Base-by-base conservation (phyloP, 2,888 invertebrate species). In the Latrodectus elegans region DNA sequence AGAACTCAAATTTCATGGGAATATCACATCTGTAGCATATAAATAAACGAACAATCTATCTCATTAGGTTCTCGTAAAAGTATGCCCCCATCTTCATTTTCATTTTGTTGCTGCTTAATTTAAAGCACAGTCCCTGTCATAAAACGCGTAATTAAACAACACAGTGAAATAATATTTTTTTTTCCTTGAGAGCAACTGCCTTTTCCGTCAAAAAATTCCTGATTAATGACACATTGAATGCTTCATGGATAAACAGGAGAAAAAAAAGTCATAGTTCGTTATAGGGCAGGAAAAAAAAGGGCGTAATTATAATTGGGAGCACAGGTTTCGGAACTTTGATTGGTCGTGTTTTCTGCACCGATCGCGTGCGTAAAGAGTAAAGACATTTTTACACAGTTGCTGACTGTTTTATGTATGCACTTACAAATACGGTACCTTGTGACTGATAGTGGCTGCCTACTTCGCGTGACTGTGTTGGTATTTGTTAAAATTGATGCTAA, bases 151-250 rank as follows among this genome's bases (percentile, higher is more conserved):
- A 85, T 85, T 85, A 85, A 85, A 85, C 79, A 79, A 14, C 78
- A 64, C 55, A 68, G 67, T 74, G 85, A n/a, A 15, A 74, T 26
- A 85, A 52, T 9, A 11, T 55, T 14, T 10, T 70, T 85, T 84
- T 84, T 84, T 78, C 65, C 75, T 75, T 55, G 74, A 79, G 75
- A 74, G 55, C 74, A 85, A 75, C 60, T 12, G 60, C 60, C 60
- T 85, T 85, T 84, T 79, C 79, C 51, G 68, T 75, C 85, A 52
- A 85, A 85, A 85, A 85, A 85, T 85, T 64, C 67, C 70, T 85
- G 85, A 85, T 85, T 85, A 85, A 85, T 85, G 85, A 79, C 85
- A 84, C 60, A 85, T 85, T 85, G 85, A 85, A 78, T 74, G 85
- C 74, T 74, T 64, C 26, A 64, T n/a, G 60, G 12, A 60, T 15